Base-by-base conservation (phyloP, 2,113 vertebrate species). In the Gymnobelideus leadbeateri region DNA sequence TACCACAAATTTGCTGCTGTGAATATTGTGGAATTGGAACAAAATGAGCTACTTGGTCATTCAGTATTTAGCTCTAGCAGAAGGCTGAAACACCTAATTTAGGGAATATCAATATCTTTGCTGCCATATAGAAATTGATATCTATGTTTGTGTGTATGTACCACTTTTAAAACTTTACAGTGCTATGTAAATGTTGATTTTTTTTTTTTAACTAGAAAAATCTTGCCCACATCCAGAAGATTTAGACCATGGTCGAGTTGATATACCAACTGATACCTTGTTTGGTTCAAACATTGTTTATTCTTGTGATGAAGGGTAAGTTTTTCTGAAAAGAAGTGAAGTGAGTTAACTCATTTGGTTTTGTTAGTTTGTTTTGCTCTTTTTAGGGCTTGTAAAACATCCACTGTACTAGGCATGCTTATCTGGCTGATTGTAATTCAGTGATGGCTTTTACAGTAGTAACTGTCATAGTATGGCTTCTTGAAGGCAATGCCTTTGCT, bases 301-400 rank as follows among this genome's bases (percentile, higher is more conserved):
- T 97, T 77, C 4, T 47, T 99, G 99, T 97, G 1, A 57, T 0
- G 0, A 2, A 1, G 98, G 98, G 98, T 99, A 94, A 98, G 98
- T 98, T 91, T 43, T 94, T 50, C 92, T 97, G 94, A 89, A 93
- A 49, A 23, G 57, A 97, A 92, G 94, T 61, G 51, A 95, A 89
- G 47, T 92, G 84, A 92, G 43, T 94, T 95, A 77, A 57, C 25
- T 43, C 26, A 89, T 89, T 91, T 46, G 21, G 37, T 50, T 61
- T 95, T 90, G 24, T 94, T 43, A 46, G 94, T 96, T 92, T 90
- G 11, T 52, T 95, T 94, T 6, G 51, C 57, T 95, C 2, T 77
- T 77, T 77, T 16, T 77, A 77, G 37, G 37, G 37, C 68, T 77
- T n/a, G 68, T 77, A 77, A 77, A 77, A 77, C 37, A 77, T n/a